Percentiles rank a stretch among this genome's conserved stretches.
phyloP scores from a whole-genome alignment of 2,797 vertebrate species.

The Champsocephalus esox region DNA sequence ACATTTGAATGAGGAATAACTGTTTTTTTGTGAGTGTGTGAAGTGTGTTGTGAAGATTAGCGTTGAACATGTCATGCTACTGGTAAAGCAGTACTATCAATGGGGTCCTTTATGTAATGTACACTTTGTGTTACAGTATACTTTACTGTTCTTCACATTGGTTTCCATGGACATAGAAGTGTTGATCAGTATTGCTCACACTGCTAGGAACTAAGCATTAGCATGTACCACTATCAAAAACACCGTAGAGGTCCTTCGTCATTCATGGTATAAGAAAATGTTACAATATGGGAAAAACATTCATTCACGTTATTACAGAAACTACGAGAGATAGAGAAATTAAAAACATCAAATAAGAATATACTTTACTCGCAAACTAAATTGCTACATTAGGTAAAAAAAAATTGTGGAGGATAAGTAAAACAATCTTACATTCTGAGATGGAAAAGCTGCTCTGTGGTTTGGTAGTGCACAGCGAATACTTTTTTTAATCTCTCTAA shows the following conservation, averaged over 20 bases:
- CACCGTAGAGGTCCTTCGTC: background rate
- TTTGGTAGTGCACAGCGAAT: no score
- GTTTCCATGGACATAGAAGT: background rate
- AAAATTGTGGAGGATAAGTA: no score
- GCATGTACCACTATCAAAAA: background rate
- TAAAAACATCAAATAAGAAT: no score
- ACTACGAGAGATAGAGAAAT: no score
- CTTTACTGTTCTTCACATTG: background rate
- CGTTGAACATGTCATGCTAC: background rate
- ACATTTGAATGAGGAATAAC: constrained; percentile 52
- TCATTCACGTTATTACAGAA: background rate
- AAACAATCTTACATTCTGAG: no score
- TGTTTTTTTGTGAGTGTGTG: background rate
- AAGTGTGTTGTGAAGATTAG: background rate
- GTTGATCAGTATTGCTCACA: background rate
- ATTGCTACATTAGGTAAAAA: no score
- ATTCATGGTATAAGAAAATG: background rate
- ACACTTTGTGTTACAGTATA: background rate
- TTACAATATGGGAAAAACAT: background rate
- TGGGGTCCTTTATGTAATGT: background rate
- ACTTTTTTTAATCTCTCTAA: no score
- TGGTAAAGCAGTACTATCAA: constrained; percentile 4
- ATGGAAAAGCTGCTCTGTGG: no score
- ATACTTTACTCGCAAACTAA: no score
- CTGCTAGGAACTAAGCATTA: background rate